These are phyloP conservation scores for Siniperca undulata DNA, from an alignment of 2,797 vertebrate genomes.

Conservation along the genomic window DNA sequence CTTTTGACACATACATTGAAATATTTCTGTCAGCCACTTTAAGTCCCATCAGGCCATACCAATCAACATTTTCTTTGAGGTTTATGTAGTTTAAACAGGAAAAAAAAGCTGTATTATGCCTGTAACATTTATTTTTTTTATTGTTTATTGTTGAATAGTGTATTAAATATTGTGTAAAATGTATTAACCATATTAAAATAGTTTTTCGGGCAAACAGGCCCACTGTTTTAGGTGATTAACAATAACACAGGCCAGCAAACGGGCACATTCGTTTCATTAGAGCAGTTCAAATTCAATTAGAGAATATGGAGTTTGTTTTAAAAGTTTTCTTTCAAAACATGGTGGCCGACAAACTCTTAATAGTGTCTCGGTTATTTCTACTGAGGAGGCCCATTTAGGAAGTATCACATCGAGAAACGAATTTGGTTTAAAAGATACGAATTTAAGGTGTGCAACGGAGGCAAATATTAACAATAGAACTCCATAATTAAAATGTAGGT, in stretches of 20 bases:
- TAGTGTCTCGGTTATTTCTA: conserved; percentile 36
- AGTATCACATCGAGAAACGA: conserved; percentile 17
- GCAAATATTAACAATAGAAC: neutral
- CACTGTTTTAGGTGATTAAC: conserved; percentile 32
- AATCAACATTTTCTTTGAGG: neutral
- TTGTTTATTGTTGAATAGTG: neutral
- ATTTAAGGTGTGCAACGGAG: neutral
- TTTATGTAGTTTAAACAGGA: neutral
- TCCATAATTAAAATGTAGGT: neutral
- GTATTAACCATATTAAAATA: neutral
- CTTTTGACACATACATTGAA: neutral
- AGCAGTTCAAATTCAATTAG: conserved; percentile 66
- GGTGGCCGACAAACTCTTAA: conserved; percentile 19
- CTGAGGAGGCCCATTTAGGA: conserved; percentile 36
- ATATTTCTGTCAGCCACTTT: neutral
- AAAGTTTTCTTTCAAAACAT: conserved; percentile 66
- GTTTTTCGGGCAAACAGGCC: neutral
- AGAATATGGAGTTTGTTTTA: conserved; percentile 67
- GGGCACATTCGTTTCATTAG: conserved; percentile 58
- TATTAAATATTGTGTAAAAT: neutral
- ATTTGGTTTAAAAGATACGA: conserved; percentile 6
- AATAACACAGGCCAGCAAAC: conserved; percentile 37
- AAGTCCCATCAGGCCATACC: neutral
- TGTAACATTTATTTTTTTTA: neutral
- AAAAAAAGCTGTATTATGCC: neutral